Evolutionary conservation across 2,797 vertebrate species (phyloP), one percentile per base, ranked within the genome.

Genomic region (Perodicticus potto): DNA sequence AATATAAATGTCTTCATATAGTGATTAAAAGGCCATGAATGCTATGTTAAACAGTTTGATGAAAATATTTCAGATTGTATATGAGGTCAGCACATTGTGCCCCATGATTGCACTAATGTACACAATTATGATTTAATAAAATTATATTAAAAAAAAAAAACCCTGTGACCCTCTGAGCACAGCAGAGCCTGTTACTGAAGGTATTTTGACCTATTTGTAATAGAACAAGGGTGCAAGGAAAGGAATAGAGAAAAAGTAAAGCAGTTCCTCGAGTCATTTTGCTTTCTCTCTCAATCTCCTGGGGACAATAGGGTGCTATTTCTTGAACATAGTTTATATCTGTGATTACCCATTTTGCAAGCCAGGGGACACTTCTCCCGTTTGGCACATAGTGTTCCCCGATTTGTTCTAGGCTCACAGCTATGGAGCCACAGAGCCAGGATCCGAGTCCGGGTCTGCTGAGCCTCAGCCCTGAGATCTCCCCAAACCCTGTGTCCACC

Each of bases 331-430:
- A 23, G 65, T n/a, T 43, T 2, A 27, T 13, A 16, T 19, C 45
- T 4, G 1, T 19, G 73, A 20, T 32, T 7, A 55, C 37, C 19
- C 1, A 40, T 57, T 49, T 27, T 37, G 1, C 19, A 63, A 27
- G 78, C 73, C 61, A 77, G 25, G 2, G 22, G 14, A 49, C 13
- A 65, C 3, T 3, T 77, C n/a, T 70, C 78, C 27, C 0, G 0
- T 6, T 43, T 12, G 37, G 55, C 45, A 43, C 49, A n/a, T 2
- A 9, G 4, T 16, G 5, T 9, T 34, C 4, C 16, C 4, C 0
- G 1, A 49, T 85, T 72, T 55, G 32, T 25, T 77, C n/a, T 19
- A n/a, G 43, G 77, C 77, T 78, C 49, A 78, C 34, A 69, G 57
- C 29, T 23, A 29, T 32, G 25, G 27, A 37, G 27, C 43, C 23